Evolutionary conservation across 2,113 vertebrate genomes (phyloP).

Genomic region (Phaethon lepturus): DNA sequence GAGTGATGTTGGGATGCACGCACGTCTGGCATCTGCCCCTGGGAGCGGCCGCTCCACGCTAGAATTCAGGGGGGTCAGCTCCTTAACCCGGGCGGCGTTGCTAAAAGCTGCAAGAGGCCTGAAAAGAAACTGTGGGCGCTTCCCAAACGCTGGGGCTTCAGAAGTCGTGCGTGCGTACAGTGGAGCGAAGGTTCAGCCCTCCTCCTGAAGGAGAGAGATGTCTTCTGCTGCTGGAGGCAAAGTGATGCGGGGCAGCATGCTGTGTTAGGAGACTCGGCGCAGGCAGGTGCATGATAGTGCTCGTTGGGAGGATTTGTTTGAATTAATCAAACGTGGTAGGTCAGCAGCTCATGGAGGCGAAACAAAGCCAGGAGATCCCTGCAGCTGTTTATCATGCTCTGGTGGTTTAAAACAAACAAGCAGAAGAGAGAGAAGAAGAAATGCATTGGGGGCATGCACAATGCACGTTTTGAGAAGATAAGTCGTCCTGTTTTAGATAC

Average conservation of each 20-base stretch:
- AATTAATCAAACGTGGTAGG: background rate
- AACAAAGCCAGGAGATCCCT: background rate
- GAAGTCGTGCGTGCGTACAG: background rate
- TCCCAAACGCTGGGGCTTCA: background rate
- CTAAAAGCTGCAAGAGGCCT: background rate
- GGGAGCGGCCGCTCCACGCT: rapidly evolving
- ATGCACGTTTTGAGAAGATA: background rate
- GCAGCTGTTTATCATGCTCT: background rate
- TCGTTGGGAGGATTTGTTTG: background rate
- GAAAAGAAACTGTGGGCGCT: rapidly evolving
- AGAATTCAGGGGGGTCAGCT: background rate
- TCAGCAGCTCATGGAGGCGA: background rate
- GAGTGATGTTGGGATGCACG: rapidly evolving
- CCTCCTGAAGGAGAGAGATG: background rate
- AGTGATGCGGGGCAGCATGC: background rate
- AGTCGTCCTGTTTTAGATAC: background rate
- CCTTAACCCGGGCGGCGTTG: rapidly evolving
- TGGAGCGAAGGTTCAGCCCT: background rate
- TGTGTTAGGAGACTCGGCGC: background rate
- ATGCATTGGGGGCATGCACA: background rate
- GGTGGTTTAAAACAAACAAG: background rate
- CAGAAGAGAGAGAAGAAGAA: background rate
- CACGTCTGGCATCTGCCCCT: background rate
- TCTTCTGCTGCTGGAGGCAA: background rate
- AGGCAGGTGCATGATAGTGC: background rate